Conservation (phyloP, 2,797 vertebrate genomes). For the Onychomys torridus region DNA sequence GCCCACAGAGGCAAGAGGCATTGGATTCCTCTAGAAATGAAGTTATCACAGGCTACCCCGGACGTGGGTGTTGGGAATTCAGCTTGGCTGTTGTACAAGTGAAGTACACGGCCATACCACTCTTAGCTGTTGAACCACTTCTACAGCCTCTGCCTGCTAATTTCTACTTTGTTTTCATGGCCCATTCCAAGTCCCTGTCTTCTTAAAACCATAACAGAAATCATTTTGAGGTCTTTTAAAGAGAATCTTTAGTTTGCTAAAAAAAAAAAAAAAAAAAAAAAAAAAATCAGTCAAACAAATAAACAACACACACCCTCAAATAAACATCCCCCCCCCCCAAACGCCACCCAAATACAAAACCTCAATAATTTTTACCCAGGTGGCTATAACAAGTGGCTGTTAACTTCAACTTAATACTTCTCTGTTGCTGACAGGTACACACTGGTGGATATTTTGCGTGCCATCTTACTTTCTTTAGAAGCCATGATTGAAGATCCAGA, state of each 20-base stretch:
- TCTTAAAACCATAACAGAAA: slow-evolving; percentile 3
- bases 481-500: slow-evolving; percentile 99
- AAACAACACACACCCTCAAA: not conserved
- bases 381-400: not conserved
- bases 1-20: fast-evolving
- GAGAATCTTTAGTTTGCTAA: not conserved
- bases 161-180: not conserved
- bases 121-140: not conserved
- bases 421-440: slow-evolving; percentile 92
- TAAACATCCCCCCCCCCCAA: not conserved
- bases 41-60: not conserved
- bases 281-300: not conserved
- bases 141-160: not conserved
- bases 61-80: not conserved
- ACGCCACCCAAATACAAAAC: not conserved
- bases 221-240: slow-evolving; percentile 2
- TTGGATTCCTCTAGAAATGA: not conserved
- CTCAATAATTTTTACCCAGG: not conserved
- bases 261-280: too few relatives aligned
- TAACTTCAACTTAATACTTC: slow-evolving; percentile 63
- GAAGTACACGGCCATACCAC: not conserved
- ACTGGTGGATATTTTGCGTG: slow-evolving; percentile 97
- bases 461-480: slow-evolving; percentile 97
- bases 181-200: not conserved
- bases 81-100: not conserved